A percentile compares a stretch with the other conserved stretches of the same genome.
phyloP scores from a whole-genome alignment of 2,888 invertebrate species.

The Noctua fimbriata region DNA sequence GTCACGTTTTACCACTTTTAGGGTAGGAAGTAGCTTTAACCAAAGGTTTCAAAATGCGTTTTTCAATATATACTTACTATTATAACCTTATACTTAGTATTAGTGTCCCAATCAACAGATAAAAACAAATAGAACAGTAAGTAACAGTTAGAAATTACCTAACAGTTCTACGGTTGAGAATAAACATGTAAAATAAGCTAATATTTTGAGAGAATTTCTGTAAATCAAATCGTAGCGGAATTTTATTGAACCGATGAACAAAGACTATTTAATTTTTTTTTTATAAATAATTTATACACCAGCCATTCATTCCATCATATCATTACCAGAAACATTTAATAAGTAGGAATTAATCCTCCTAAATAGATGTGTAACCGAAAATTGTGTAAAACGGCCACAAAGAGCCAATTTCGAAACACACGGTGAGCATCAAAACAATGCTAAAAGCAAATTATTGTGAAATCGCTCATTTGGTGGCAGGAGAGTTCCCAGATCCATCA shows the following conservation, averaged over 20 bases:
- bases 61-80: not conserved
- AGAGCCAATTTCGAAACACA: conserved; percentile 38
- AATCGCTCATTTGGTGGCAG: conserved; percentile 57
- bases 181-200: not conserved
- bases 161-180: not conserved
- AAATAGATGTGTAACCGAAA: conserved; percentile 4
- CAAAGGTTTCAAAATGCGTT: not conserved
- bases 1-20: not conserved
- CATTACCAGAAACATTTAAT: not conserved
- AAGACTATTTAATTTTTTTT: not conserved
- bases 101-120: not conserved
- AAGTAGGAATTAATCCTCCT: not conserved
- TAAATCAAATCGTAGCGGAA: not conserved
- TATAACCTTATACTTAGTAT: too few relatives aligned
- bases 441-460: conserved; percentile 56
- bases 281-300: not conserved
- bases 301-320: not conserved
- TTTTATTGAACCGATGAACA: too few relatives aligned
- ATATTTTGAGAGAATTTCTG: not conserved
- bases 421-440: conserved; percentile 55
- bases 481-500: conserved; percentile 67
- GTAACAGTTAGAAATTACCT: not conserved
- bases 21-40: not conserved
- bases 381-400: conserved; percentile 9
- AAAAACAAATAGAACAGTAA: too few relatives aligned